Evolutionary conservation across 2,797 vertebrate genomes (phyloP), one percentile per base, ranked within the genome.

Genomic region (Coregonus ussuriensis): DNA sequence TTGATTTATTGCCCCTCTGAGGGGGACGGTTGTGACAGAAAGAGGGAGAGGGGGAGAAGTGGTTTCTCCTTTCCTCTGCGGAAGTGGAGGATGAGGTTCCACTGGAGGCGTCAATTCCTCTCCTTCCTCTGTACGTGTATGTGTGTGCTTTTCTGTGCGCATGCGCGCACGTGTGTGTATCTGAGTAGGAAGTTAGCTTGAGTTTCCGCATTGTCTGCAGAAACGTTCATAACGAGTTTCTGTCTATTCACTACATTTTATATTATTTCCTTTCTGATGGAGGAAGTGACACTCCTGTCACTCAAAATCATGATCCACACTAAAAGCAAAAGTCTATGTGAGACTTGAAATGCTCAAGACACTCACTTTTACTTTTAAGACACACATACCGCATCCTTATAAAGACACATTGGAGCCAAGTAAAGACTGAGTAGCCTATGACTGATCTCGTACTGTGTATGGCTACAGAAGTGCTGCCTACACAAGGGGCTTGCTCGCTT

Each of bases 1-100:
- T 86, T 86, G 89, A 90, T 89, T 88, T 73, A 82, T 79, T 69
- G 75, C 53, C 68, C 77, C 79, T 77, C n/a, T n/a, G 85, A 84
- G 84, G 83, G 79, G 47, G n/a, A 71, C 18, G 70, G 75, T 67
- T 63, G 72, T 74, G 81, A 79, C 74, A 81, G 21, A 78, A 84
- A 72, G 72, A 75, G 77, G 83, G 52, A 77, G 80, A 68, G 69
- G 37, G 29, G 15, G 68, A 56, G 71, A 47, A 47, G 41, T 47
- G 41, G 41, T 53, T 16, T 72, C 29, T 72, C 70, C 11, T 72
- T 29, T 72, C 51, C 21, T 72, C 70, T 33, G 25, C 74, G 74
- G 79, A 71, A 72, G 70, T 65, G 59, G 25, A 59, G 84, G 85
- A 81, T 77, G 63, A 37, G 71, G 71, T 83, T 77, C 74, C 16